Conservation (phyloP, 2,888 invertebrate species). For the Enchytraeus crypticus region DNA sequence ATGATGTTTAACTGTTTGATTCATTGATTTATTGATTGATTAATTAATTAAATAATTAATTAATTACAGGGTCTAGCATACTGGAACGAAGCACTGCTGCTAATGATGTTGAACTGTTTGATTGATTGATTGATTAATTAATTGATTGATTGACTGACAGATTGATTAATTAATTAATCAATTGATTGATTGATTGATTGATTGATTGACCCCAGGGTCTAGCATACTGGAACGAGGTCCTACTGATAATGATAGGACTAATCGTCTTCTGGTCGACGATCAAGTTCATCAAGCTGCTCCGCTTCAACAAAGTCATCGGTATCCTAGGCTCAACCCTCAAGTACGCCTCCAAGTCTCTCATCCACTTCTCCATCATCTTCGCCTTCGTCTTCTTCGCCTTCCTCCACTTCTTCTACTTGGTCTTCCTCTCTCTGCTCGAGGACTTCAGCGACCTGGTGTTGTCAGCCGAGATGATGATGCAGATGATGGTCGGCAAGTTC, state of each 20-base stretch:
- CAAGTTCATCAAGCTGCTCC: conserved; percentile 51
- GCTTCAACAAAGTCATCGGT: conserved; percentile 49
- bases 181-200: too few species aligned
- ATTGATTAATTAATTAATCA: too few species aligned
- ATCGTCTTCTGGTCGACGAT: conserved; percentile 51
- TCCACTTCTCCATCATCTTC: conserved; percentile 46
- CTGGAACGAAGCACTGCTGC: conserved; percentile 50
- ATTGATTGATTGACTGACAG: too few species aligned
- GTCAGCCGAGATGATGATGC: conserved; percentile 39
- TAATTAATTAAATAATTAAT: too few species aligned
- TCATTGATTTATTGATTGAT: too few species aligned
- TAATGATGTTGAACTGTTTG: too few species aligned
- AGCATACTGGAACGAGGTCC: conserved; percentile 31
- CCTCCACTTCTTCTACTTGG: conserved; percentile 45
- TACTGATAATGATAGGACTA: background rate
- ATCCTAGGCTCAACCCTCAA: conserved; percentile 40
- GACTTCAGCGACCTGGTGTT: conserved; percentile 32
- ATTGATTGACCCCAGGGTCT: too few species aligned
- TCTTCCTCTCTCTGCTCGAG: conserved; percentile 33
- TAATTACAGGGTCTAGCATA: conserved; percentile 44
- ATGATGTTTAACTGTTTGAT: too few species aligned
- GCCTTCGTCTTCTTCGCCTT: conserved; percentile 45
- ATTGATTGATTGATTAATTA: too few species aligned
- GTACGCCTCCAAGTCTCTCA: conserved; percentile 36
- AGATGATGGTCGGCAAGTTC: conserved; percentile 48